Evolutionary conservation across 2,113 vertebrate genomes (phyloP), one percentile per base, ranked within the genome.

Genomic region (Suricata suricatta): DNA sequence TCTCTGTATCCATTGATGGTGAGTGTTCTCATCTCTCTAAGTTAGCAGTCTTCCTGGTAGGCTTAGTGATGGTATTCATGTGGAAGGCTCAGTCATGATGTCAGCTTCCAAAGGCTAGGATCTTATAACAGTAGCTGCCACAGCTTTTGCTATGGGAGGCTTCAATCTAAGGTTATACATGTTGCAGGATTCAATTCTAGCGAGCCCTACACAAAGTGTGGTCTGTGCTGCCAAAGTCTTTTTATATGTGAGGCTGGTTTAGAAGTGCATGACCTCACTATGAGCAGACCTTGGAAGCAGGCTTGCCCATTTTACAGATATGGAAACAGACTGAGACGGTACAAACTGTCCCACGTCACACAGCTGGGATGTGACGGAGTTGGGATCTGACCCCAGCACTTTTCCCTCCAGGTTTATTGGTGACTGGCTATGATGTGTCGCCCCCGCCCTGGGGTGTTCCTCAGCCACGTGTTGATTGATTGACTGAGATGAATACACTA

Each of bases 151-250:
- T 25, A 4, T 9, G 9, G 72, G 38, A n/a, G n/a, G 21, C 80
- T 17, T 3, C 11, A 25, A 0, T 0, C 0, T 19, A 16, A 93
- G 2, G 35, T 47, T 14, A 16, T 14, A 41, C 35, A 0, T 8
- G 33, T 14, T 80, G 66, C 31, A 27, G 23, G 17, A 27, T 72
- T 85, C n/a, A 33, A 4, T 69, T 23, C 54, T 41, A 38, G 21
- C 5, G 72, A 47, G 17, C 2, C 0, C 60, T 29, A 13, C 13
- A 23, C 68, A 35, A 19, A n/a, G 4, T 1, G 3, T 29, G 29
- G 7, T 50, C 50, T 38, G 0, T n/a, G 66, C 64, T 50, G 19
- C 69, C 38, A 17, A 74, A 17, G 50, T 68, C 54, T 80, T 35
- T 1, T 38, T 38, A 11, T 4, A 14, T 21, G 3, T 14, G 5